phyloP scores from a whole-genome alignment of 2,113 vertebrate species.

The Python bivittatus region DNA sequence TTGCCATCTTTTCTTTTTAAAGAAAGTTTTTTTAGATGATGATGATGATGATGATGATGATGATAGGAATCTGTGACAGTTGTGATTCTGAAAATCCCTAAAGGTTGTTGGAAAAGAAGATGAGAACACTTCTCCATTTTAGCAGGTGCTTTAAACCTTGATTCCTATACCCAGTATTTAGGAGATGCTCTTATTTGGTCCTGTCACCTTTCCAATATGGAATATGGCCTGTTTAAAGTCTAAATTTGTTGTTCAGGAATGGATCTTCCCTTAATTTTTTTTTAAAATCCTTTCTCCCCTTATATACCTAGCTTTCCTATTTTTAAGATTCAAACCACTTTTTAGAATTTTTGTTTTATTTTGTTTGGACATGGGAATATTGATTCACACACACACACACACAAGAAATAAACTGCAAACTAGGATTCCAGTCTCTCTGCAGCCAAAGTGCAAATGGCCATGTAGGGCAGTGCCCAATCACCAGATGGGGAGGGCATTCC shows the following conservation, averaged over 20 bases:
- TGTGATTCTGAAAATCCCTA: neutral
- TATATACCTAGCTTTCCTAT: neutral
- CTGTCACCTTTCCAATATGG: neutral
- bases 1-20: neutral
- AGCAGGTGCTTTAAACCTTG: neutral
- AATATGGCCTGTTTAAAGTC: neutral
- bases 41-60: neutral
- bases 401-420: neutral
- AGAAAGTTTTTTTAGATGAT: neutral
- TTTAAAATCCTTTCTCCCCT: neutral
- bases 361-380: neutral
- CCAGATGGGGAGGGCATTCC: neutral
- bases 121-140: neutral
- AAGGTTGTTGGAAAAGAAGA: neutral
- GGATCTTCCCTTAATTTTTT: neutral
- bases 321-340: neutral
- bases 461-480: neutral
- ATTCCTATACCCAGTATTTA: neutral
- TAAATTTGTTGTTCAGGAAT: neutral
- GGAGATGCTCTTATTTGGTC: neutral
- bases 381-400: neutral
- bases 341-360: neutral
- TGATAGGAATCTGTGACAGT: neutral
- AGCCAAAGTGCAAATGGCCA: neutral
- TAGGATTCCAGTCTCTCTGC: neutral